Base-by-base conservation (phyloP, 2,888 invertebrate species). In the Pristionchus exspectatus region DNA sequence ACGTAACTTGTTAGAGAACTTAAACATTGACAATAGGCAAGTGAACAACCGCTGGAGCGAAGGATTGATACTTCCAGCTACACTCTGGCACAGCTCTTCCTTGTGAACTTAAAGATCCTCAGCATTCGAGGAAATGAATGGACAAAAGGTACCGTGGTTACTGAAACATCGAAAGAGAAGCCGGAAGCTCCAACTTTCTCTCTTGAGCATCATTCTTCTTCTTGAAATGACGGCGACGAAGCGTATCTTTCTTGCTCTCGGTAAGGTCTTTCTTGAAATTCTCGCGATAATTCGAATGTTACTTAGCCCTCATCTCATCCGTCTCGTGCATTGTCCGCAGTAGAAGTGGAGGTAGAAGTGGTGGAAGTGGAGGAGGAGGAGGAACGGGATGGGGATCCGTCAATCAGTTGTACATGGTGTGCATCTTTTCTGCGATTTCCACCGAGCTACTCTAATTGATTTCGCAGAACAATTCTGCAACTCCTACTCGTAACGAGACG, bases 291-390 rank as follows among this genome's bases (percentile, higher is more conserved):
- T 33, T 30, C 72, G 3, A 30, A 18, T 72, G 0, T 16, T 33
- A 54, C n/a, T 10, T 50, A 81, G 50, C 24, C 27, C 54, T 81
- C 27, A 27, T 54, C 81, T 50, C 81, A n/a, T 50, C 54, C 50
- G 27, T 81, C 5, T 81, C 81, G n/a, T 44, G 50, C 27, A 81
- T 16, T 3, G 81, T 81, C 9, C 81, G 81, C 81, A 74, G 74
- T 9, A 18, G 74, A 21, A 74, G 74, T 21, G 74, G 74, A 9
- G 21, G 38, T 0, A 74, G 74, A 21, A 4, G 74, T 21, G 38
- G 74, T 24, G 38, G 74, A 21, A 21, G 74, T 16, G 74, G 74
- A 74, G 74, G 74, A 74, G 74, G 74, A 74, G 74, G 72, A n/a
- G 66, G 69, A 14, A 69, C 69, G 27, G 69, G 69, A 74, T 74